phyloP scores from a whole-genome alignment of 2,113 vertebrate genomes.

The Periophthalmus modestus region DNA sequence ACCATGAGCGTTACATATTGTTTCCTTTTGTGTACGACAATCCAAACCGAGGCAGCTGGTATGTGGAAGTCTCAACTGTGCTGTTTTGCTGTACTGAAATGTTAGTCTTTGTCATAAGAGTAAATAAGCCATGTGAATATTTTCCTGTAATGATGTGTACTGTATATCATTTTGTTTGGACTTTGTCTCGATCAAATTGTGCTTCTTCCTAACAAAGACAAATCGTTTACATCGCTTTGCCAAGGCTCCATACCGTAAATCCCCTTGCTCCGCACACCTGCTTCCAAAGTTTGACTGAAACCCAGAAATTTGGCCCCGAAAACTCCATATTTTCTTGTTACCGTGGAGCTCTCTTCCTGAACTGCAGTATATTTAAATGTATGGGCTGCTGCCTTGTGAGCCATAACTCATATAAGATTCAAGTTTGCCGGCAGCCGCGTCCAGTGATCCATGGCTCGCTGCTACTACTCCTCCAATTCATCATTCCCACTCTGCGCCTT shows the following conservation, averaged over 20 bases:
- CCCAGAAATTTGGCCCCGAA: not conserved
- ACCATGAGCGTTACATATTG: not conserved
- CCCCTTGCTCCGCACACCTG: not conserved
- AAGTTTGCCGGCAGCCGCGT: slow-evolving; percentile 29
- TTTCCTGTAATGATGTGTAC: not conserved
- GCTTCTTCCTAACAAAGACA: not conserved
- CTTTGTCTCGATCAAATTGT: not conserved
- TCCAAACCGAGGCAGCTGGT: not conserved
- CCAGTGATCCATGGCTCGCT: slow-evolving; percentile 53
- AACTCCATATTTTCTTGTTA: slow-evolving; percentile 5
- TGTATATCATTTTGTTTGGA: not conserved
- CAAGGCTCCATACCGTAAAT: not conserved
- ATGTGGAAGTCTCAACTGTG: not conserved
- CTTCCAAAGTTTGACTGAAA: not conserved
- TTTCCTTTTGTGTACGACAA: not conserved
- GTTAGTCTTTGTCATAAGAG: not conserved
- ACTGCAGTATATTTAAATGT: slow-evolving; percentile 3
- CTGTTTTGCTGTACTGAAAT: not conserved
- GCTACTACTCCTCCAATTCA: slow-evolving; percentile 36
- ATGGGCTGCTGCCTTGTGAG: slow-evolving; percentile 28
- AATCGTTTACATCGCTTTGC: not conserved
- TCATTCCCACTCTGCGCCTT: slow-evolving; percentile 31
- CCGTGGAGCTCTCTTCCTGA: not conserved
- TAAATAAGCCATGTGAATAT: not conserved
- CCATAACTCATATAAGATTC: slow-evolving; percentile 35